Conservation (phyloP, 2,113 vertebrate species). For the Malaclemys terrapin region DNA sequence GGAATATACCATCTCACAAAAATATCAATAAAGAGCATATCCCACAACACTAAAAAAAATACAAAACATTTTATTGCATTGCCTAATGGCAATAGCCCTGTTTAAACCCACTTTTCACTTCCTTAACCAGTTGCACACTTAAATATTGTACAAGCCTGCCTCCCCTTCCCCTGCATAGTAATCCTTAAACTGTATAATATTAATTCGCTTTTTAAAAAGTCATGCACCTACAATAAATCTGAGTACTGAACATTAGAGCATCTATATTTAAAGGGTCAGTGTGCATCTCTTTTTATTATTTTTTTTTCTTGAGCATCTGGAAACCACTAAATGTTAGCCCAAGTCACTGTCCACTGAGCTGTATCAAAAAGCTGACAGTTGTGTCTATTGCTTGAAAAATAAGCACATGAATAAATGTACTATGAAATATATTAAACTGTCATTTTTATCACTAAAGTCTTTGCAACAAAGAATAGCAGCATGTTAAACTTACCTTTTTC, state of each 20-base stretch:
- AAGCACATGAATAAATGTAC: constrained; percentile 59
- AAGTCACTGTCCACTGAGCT: constrained; percentile 53
- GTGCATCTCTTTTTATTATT: constrained; percentile 23
- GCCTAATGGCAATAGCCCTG: background rate
- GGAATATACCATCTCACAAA: background rate
- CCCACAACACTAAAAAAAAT: background rate
- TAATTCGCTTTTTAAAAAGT: background rate
- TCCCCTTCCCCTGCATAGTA: background rate
- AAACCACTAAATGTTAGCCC: constrained; percentile 42
- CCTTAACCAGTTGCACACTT: background rate
- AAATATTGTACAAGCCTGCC: background rate
- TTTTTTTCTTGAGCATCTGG: constrained; percentile 18
- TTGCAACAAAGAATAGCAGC: constrained; percentile 52
- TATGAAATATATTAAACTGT: constrained; percentile 67
- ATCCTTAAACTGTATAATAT: background rate
- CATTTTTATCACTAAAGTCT: constrained; percentile 64
- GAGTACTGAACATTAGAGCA: background rate
- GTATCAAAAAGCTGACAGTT: constrained; percentile 52
- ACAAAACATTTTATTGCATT: background rate
- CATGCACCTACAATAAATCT: background rate
- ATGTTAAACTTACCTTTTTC: constrained; percentile 51
- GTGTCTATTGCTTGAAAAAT: constrained; percentile 61
- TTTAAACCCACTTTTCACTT: background rate
- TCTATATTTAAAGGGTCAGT: constrained; percentile 2
- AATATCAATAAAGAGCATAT: background rate